Evolutionary conservation across 2,113 vertebrate genomes (phyloP).

Genomic region (Anguilla rostrata): DNA sequence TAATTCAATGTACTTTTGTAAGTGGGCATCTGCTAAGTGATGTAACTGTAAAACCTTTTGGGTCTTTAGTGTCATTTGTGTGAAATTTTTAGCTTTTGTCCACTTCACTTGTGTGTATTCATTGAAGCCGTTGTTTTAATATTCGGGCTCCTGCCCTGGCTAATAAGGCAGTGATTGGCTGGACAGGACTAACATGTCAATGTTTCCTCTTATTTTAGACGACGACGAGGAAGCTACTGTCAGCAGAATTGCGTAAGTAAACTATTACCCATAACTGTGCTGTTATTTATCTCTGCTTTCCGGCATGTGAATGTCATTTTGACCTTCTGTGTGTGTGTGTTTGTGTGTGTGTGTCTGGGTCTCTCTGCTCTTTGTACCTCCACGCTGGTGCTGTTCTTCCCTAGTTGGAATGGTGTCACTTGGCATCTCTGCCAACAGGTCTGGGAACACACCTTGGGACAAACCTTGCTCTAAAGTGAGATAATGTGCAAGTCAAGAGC

Average conservation of each 20-base stretch:
- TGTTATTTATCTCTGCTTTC: not conserved
- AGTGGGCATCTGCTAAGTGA: too few species aligned
- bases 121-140: not conserved
- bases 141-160: not conserved
- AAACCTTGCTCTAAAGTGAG: not conserved
- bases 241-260: slow-evolving; percentile 95
- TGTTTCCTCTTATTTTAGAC: slow-evolving; percentile 65
- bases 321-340: not conserved
- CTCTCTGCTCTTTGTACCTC: slow-evolving; percentile 16
- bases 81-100: too few species aligned
- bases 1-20: too few species aligned
- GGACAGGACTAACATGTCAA: not conserved
- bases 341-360: not conserved
- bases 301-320: not conserved
- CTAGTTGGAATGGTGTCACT: not conserved
- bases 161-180: not conserved
- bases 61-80: too few species aligned
- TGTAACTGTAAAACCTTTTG: too few species aligned
- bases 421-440: not conserved
- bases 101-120: too few species aligned
- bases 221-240: slow-evolving; percentile 91
- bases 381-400: not conserved
- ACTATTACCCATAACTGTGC: not conserved
- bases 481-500: not conserved
- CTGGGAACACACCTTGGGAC: not conserved